phyloP scores from a whole-genome alignment of 92 coral and sea anemone species.

The Hydrozoanthus gracilis region DNA sequence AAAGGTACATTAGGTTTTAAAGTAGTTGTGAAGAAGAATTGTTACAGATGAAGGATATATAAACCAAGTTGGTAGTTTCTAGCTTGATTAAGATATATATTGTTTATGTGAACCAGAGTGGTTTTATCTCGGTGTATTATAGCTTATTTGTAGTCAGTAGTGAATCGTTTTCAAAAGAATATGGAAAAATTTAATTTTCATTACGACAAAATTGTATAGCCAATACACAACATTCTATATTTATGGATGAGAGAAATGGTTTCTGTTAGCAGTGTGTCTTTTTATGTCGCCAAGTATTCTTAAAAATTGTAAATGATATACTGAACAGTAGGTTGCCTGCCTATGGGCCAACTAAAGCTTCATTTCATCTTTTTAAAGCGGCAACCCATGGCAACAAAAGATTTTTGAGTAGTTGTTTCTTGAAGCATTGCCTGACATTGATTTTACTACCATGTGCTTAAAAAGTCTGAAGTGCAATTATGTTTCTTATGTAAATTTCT shows the following conservation, averaged over 20 bases:
- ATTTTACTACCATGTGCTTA: conserved; percentile 44
- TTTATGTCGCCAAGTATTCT: not conserved
- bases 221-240: conserved; percentile 50
- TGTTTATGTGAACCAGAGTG: not conserved
- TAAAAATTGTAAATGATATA: not conserved
- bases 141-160: not conserved
- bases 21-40: not conserved
- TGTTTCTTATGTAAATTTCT: conserved; percentile 35
- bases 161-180: conserved; percentile 1
- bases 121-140: conserved; percentile 22
- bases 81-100: not conserved
- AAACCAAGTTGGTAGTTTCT: not conserved
- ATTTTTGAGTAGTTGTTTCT: not conserved
- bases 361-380: not conserved
- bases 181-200: conserved; percentile 35
- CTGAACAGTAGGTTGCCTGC: not conserved
- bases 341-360: not conserved
- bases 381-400: not conserved
- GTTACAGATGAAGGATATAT: no score
- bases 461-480: conserved; percentile 22
- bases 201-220: conserved; percentile 28
- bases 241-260: conserved; percentile 73
- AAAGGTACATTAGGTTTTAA: no score
- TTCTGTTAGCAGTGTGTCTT: conserved; percentile 59
- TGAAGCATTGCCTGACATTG: conserved; percentile 1